Conservation (phyloP, 1,140 invertebrate genomes). For the Condylostylus longicornis region DNA sequence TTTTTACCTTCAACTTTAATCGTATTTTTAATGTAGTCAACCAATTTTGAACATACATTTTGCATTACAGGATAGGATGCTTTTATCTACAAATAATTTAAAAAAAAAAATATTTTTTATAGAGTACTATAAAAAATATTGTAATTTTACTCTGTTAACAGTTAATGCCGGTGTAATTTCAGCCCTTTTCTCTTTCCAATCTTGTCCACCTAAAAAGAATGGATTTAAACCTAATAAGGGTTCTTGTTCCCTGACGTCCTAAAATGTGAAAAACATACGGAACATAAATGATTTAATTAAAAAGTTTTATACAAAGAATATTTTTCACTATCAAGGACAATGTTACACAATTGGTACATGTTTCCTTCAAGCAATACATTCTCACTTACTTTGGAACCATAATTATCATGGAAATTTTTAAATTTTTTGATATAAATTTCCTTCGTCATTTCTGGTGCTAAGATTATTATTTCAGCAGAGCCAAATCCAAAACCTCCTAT, state of each 20-base stretch:
- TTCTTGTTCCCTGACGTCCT: constrained; percentile 30
- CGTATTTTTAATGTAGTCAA: too few relatives aligned
- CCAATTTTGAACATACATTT: too few relatives aligned
- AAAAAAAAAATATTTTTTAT: neutral
- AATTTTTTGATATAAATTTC: constrained; percentile 37
- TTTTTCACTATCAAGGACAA: too few relatives aligned
- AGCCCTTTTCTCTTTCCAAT: constrained; percentile 38
- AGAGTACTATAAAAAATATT: constrained; percentile 5
- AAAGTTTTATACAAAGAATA: too few relatives aligned
- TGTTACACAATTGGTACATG: constrained; percentile 15
- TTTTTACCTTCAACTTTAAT: too few relatives aligned
- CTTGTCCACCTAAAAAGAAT: constrained; percentile 29
- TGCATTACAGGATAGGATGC: constrained; percentile 23
- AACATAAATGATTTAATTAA: constrained; percentile 15
- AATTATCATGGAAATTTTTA: constrained; percentile 31
- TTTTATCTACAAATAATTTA: constrained; percentile 15
- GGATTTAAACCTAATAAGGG: constrained; percentile 34
- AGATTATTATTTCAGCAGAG: constrained; percentile 29
- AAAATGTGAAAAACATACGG: neutral
- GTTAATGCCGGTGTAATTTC: constrained; percentile 39
- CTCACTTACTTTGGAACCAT: constrained; percentile 11
- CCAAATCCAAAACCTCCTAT: constrained; percentile 19
- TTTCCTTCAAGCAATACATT: neutral
- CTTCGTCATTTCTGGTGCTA: constrained; percentile 35
- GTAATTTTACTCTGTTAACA: constrained; percentile 20